Evolutionary conservation across 2,797 vertebrate species (phyloP).

Genomic region (Falco concolor): DNA sequence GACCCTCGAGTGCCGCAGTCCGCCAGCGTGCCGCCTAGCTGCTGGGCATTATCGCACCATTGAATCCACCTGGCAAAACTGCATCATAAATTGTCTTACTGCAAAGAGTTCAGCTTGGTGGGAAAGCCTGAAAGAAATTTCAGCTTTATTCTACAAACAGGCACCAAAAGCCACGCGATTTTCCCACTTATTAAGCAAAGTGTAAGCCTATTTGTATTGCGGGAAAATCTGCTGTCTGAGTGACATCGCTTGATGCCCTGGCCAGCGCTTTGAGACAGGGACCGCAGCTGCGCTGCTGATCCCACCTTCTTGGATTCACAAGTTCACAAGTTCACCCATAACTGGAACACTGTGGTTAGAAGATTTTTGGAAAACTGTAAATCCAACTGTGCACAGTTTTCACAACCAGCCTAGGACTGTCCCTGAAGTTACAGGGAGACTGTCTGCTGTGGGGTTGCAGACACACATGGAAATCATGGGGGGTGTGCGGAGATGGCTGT

Average conservation of each 20-base stretch:
- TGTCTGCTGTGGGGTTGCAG: background rate
- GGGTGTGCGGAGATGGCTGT: background rate
- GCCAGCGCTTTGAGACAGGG: background rate
- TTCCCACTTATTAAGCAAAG: background rate
- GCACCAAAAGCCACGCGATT: rapidly evolving
- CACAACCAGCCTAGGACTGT: background rate
- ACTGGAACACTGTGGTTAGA: background rate
- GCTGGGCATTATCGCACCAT: rapidly evolving
- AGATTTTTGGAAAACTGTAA: background rate
- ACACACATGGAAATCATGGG: rapidly evolving
- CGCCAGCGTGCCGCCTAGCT: background rate
- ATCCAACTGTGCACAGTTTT: background rate
- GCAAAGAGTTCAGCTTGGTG: background rate
- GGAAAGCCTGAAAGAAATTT: background rate
- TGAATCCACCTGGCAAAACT: background rate
- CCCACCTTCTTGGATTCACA: background rate
- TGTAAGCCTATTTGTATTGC: background rate
- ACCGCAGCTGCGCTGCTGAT: rapidly evolving
- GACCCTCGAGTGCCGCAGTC: rapidly evolving
- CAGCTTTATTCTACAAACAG: background rate
- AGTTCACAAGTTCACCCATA: background rate
- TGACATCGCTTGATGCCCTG: background rate
- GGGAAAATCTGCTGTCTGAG: background rate
- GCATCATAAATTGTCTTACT: rapidly evolving
- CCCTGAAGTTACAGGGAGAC: background rate